Base-by-base conservation (phyloP, 2,113 vertebrate species). In the Hippocampus comes region DNA sequence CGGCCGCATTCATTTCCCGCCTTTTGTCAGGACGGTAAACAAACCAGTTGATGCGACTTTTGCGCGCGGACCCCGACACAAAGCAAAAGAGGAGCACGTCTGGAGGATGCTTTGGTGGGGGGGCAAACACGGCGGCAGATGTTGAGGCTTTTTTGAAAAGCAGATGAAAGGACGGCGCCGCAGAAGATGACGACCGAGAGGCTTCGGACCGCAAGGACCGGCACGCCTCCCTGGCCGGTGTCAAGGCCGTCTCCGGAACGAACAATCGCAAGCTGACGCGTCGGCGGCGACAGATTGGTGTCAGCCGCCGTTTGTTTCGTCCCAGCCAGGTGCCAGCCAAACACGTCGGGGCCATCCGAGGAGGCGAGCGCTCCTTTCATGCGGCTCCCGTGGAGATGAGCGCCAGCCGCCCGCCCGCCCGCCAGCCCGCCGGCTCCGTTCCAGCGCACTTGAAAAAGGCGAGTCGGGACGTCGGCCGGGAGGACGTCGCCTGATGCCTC, bases 51-150 rank as follows among this genome's bases (percentile, higher is more conserved):
- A 51, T 20, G 61, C 56, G 1, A 27, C 56, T 17, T 34, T 17
- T 10, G 43, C 10, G 12, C 2, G 43, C 10, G 43, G 10, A 3
- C 10, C 2, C 10, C 43, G 1, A 14, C 43, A 15, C 43, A 46
- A 71, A 71, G 63, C 73, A 74, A 79, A 81, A 20, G 42, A n/a
- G n/a, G 53, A 56, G 21, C 53, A 18, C 21, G 53, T 21, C 53
- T 9, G 53, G 53, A 55, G 21, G 53, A 23, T 17, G 4, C 48
- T 49, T 15, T 4, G 42, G 42, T 10, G 9, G 10, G 12, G 18
- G 51, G 51, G 23, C 21, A 77, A 77, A 87, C 84, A 68, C 71
- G 2, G 46, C 68, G 89, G 89, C 91, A 92, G 88, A 89, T 91
- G 89, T 89, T 85, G 63, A 21, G 3, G 60, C 72, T 77, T 83